Evolutionary conservation across 2,888 invertebrate genomes (phyloP).

Genomic region (Parnassius apollo): DNA sequence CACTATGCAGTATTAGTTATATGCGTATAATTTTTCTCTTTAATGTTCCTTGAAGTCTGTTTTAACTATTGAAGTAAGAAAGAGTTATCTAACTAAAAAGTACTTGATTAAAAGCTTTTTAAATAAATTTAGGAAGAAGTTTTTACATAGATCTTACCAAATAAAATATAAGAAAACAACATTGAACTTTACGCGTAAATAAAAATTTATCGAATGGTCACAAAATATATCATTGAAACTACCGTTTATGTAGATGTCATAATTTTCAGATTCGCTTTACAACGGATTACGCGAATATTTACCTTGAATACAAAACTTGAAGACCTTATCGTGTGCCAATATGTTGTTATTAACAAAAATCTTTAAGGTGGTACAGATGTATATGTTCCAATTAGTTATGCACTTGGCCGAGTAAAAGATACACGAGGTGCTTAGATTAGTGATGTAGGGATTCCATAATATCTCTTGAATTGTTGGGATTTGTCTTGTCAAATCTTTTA

Average conservation of each 20-base stretch:
- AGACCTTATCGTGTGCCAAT: constrained; percentile 19
- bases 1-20: too few species aligned
- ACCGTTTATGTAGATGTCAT: constrained; percentile 21
- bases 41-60: too few species aligned
- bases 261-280: constrained; percentile 3
- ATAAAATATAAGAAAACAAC: too few species aligned
- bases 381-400: constrained; percentile 49
- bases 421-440: constrained; percentile 37
- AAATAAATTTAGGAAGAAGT: too few species aligned
- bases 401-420: constrained; percentile 66
- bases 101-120: too few species aligned
- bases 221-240: constrained; percentile 9
- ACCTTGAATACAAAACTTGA: constrained; percentile 22
- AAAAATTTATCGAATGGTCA: background rate
- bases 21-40: too few species aligned
- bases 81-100: too few species aligned
- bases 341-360: constrained; percentile 29
- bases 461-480: too few species aligned
- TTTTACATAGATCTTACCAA: too few species aligned
- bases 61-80: too few species aligned
- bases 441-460: constrained; percentile 40
- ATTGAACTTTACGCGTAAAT: too few species aligned
- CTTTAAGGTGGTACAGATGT: constrained; percentile 52
- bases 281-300: background rate
- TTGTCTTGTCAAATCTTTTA: too few species aligned